phyloP scores from a whole-genome alignment of 2,113 vertebrate species.

The Empidonax traillii region DNA sequence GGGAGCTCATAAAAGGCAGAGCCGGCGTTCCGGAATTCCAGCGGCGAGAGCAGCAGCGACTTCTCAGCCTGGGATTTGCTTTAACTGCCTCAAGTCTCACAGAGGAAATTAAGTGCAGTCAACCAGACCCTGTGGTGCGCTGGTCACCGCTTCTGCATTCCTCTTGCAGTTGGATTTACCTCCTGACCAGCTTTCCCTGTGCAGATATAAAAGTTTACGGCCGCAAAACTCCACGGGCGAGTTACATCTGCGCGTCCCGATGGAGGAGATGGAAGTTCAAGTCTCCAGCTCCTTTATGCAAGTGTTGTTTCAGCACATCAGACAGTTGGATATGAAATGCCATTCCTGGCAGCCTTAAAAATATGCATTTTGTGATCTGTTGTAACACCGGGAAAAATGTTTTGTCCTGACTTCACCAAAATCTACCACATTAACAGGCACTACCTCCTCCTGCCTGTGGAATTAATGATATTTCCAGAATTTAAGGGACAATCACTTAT shows the following conservation, averaged over 20 bases:
- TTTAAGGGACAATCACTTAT: neutral
- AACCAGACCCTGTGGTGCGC: neutral
- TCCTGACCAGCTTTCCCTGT: neutral
- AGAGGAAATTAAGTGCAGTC: constrained; percentile 20
- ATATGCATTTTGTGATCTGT: neutral
- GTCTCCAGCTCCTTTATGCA: neutral
- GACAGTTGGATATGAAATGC: neutral
- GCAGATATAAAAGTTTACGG: neutral
- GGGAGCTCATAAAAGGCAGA: neutral
- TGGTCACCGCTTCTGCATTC: neutral
- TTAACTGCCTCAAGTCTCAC: neutral
- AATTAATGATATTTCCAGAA: neutral
- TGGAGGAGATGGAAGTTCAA: neutral
- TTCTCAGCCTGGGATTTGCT: neutral
- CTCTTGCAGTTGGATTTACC: neutral
- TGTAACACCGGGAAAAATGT: neutral
- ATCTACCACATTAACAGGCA: too few relatives aligned
- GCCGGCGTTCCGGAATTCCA: neutral
- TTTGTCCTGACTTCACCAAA: neutral
- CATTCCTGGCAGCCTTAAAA: neutral
- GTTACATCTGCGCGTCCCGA: rapidly evolving
- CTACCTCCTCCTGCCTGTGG: rapidly evolving
- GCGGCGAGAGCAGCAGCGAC: neutral
- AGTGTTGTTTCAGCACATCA: too few relatives aligned
- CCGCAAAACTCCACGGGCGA: neutral